phyloP scores from a whole-genome alignment of 2,888 invertebrate species.

The Carterocephalus palaemon region DNA sequence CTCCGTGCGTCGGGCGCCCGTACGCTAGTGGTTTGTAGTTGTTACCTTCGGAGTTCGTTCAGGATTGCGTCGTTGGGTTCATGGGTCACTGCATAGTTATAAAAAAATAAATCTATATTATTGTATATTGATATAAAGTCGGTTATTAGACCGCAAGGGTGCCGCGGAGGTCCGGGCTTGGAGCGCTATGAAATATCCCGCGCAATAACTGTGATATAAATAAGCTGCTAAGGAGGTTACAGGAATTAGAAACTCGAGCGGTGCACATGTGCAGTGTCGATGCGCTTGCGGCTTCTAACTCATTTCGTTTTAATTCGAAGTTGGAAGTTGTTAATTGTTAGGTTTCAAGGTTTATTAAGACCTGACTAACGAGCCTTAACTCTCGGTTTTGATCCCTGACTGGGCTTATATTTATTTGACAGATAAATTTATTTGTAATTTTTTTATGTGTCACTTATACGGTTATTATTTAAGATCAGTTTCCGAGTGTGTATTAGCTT shows the following conservation, averaged over 20 bases:
- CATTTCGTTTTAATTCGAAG: too few species aligned
- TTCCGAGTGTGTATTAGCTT: too few species aligned
- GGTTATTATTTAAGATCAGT: too few species aligned
- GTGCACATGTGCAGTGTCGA: conserved; percentile 30
- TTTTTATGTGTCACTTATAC: too few species aligned
- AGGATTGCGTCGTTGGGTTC: conserved; percentile 69
- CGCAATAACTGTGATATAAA: conserved; percentile 49
- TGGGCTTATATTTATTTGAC: too few species aligned
- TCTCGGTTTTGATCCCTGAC: too few species aligned
- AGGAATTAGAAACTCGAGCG: conserved; percentile 28
- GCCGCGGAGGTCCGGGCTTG: conserved; percentile 12
- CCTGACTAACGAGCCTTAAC: too few species aligned
- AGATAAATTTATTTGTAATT: too few species aligned
- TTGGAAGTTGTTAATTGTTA: too few species aligned
- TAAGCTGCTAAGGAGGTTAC: conserved; percentile 45
- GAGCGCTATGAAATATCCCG: conserved; percentile 23
- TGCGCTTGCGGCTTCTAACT: too few species aligned
- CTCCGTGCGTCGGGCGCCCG: conserved; percentile 16
- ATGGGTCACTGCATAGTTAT: conserved; percentile 72
- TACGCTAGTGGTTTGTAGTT: conserved; percentile 54
- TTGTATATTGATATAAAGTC: conserved; percentile 51
- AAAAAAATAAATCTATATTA: conserved; percentile 62
- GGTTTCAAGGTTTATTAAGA: too few species aligned
- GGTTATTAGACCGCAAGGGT: conserved; percentile 55
- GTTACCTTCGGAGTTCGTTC: conserved; percentile 59